Percentiles rank a stretch among this genome's conserved stretches.
phyloP scores from a whole-genome alignment of 1,140 invertebrate species.

The Drosophila neocordata region DNA sequence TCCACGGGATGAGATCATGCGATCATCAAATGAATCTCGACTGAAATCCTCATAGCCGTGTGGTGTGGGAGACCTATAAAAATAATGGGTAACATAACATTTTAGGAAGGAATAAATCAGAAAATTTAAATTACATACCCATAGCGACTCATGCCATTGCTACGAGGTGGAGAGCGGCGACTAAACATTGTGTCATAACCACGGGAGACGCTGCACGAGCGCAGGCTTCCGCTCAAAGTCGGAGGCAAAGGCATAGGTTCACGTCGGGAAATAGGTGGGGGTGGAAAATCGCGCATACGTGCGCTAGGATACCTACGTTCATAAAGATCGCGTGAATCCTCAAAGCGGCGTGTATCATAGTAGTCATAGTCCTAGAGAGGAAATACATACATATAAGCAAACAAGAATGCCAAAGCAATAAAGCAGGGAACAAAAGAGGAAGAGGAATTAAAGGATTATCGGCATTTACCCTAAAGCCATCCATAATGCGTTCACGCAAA shows the following conservation, averaged over 20 bases:
- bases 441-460: slow-evolving; percentile 51
- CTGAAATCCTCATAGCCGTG: slow-evolving; percentile 92
- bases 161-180: slow-evolving; percentile 86
- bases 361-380: slow-evolving; percentile 90
- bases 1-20: slow-evolving; percentile 87
- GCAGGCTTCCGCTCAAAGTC: slow-evolving; percentile 83
- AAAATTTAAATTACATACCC: slow-evolving; percentile 50
- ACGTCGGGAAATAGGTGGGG: slow-evolving; percentile 84
- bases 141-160: slow-evolving; percentile 83
- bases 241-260: slow-evolving; percentile 82
- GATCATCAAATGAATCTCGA: slow-evolving; percentile 92
- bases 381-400: background rate
- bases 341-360: slow-evolving; percentile 89
- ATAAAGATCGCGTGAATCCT: slow-evolving; percentile 90
- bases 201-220: slow-evolving; percentile 85
- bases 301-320: slow-evolving; percentile 89
- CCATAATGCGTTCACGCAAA: slow-evolving; percentile 93
- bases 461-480: slow-evolving; percentile 90
- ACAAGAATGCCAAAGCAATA: background rate
- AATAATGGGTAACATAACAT: background rate
- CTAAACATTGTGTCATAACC: slow-evolving; percentile 92
- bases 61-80: slow-evolving; percentile 58
- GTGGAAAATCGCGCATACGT: slow-evolving; percentile 86
- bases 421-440: background rate
- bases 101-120: background rate